A percentile compares a stretch with the other conserved stretches of the same genome.
These are phyloP conservation scores for Cantharis nigra DNA, from an alignment of 2,888 invertebrate species.

Conservation along the genomic window DNA sequence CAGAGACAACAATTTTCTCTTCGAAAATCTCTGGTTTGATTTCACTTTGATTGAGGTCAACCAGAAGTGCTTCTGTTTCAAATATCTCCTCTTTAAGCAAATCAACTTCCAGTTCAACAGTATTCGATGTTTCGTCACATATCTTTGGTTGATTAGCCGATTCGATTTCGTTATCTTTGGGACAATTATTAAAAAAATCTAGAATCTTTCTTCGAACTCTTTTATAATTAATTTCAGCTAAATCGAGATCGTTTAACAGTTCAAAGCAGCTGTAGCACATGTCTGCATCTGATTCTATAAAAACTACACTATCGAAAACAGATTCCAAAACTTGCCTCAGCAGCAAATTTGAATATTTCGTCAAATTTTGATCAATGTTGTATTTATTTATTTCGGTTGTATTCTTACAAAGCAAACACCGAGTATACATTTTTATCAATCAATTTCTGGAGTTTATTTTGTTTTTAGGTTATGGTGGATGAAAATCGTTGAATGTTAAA, in stretches of 20 bases:
- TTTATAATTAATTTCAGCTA: slow-evolving; percentile 35
- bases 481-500: neutral
- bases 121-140: neutral
- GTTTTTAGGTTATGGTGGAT: neutral
- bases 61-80: neutral
- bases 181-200: slow-evolving; percentile 5
- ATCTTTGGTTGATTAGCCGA: neutral
- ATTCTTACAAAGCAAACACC: slow-evolving; percentile 12
- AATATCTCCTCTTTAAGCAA: neutral
- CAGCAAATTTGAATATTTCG: slow-evolving; percentile 18
- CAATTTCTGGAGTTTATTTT: neutral
- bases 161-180: neutral
- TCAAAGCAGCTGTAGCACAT: slow-evolving; percentile 39
- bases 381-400: neutral
- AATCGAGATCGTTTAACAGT: slow-evolving; percentile 45
- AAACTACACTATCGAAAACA: slow-evolving; percentile 9
- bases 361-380: slow-evolving; percentile 16
- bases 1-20: too few species aligned
- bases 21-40: neutral
- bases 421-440: neutral
- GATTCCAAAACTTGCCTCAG: slow-evolving; percentile 19
- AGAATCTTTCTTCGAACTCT: slow-evolving; percentile 31
- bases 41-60: neutral
- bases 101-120: neutral
- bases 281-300: slow-evolving; percentile 8